phyloP scores from a whole-genome alignment of 1,140 invertebrate species.

The Pseudobourletiella spinata region DNA sequence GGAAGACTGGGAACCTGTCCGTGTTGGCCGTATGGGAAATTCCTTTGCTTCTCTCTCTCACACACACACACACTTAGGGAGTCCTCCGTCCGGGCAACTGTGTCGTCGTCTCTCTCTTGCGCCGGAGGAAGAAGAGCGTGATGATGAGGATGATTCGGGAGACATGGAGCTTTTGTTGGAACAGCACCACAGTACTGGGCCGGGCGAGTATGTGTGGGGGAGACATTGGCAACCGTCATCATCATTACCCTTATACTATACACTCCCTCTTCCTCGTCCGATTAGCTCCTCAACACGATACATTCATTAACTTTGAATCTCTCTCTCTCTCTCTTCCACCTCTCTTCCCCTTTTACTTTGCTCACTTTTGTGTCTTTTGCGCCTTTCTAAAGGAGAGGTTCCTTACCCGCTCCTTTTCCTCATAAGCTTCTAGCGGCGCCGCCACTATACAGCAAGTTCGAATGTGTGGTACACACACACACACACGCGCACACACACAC shows the following conservation, averaged over 20 bases:
- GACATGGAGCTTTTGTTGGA: background rate
- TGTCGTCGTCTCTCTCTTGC: background rate
- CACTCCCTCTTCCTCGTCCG: background rate
- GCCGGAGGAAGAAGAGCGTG: background rate
- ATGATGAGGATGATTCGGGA: background rate
- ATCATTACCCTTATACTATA: background rate
- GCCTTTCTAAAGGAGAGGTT: background rate
- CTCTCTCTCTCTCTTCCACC: background rate
- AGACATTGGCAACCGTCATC: background rate
- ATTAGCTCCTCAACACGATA: background rate
- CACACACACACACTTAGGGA: background rate
- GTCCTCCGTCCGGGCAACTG: background rate
- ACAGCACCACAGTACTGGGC: background rate
- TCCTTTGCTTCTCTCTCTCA: background rate
- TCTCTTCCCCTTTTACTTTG: background rate
- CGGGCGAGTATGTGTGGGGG: background rate
- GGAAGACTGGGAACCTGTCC: too few relatives aligned
- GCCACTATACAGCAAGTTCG: background rate
- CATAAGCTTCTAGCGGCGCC: background rate
- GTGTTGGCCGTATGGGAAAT: background rate
- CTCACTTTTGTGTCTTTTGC: background rate
- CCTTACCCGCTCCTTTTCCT: background rate
- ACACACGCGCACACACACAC: too few relatives aligned
- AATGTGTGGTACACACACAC: too few relatives aligned
- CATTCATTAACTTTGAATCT: conserved; percentile 1